Evolutionary conservation across 2,888 invertebrate genomes (phyloP).

Genomic region (Drosophila paramelanica): DNA sequence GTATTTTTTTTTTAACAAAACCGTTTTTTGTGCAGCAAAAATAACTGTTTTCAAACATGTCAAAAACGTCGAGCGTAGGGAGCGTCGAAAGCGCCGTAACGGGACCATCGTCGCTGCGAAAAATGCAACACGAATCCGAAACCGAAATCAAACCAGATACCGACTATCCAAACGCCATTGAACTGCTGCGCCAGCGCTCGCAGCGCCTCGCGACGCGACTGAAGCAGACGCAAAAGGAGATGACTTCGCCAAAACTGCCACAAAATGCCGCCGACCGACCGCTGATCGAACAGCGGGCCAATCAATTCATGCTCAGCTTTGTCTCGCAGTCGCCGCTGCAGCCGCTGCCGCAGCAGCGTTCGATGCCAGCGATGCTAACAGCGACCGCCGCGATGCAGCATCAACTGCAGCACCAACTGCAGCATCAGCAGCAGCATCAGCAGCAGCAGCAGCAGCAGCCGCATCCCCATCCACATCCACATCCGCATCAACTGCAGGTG

Average conservation of each 20-base stretch:
- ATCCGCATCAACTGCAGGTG: neutral
- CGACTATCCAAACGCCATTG: constrained; percentile 40
- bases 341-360: constrained; percentile 1
- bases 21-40: constrained; percentile 21
- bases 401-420: neutral
- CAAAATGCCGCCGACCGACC: neutral
- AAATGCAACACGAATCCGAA: constrained; percentile 6
- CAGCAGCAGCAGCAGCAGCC: neutral
- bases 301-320: constrained; percentile 42
- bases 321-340: constrained; percentile 23
- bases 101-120: constrained; percentile 15
- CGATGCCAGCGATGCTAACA: neutral
- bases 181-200: constrained; percentile 53
- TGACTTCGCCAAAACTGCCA: constrained; percentile 11
- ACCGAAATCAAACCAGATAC: constrained; percentile 1
- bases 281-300: constrained; percentile 25
- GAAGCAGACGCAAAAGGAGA: constrained; percentile 52
- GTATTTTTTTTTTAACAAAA: constrained; percentile 27
- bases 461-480: neutral
- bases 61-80: constrained; percentile 58
- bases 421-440: constrained; percentile 2
- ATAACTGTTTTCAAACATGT: constrained; percentile 49
- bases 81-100: constrained; percentile 33
- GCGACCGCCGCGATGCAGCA: neutral
- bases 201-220: constrained; percentile 51